These are phyloP conservation scores for Scaptomyza parva DNA, from an alignment of 2,888 invertebrate species.

Conservation along the genomic window DNA sequence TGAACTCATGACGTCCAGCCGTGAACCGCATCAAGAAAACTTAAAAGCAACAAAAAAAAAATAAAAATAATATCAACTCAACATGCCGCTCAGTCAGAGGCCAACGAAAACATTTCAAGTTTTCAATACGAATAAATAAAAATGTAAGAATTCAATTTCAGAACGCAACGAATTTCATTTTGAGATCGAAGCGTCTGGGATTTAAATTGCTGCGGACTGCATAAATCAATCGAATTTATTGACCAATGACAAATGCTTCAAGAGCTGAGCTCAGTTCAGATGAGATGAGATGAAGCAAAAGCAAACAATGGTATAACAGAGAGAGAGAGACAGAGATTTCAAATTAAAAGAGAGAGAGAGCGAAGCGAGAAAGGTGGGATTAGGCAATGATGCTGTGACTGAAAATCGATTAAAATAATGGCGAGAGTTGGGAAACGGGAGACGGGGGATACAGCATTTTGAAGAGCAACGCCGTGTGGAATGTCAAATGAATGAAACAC, in stretches of 20 bases:
- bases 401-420: conserved; percentile 77
- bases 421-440: conserved; percentile 50
- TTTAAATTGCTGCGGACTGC: conserved; percentile 60
- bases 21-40: conserved; percentile 45
- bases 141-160: conserved; percentile 64
- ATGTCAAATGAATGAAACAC: conserved; percentile 65
- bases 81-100: conserved; percentile 41
- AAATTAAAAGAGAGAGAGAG: conserved; percentile 53
- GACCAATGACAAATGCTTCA: conserved; percentile 76
- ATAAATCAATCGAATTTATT: conserved; percentile 83
- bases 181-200: conserved; percentile 45
- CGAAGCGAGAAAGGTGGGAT: not conserved
- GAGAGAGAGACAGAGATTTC: conserved; percentile 21
- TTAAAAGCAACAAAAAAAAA: conserved; percentile 15
- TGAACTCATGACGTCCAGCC: conserved; percentile 63
- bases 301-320: conserved; percentile 45
- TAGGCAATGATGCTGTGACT: conserved; percentile 28
- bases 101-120: conserved; percentile 55
- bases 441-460: too few relatives aligned
- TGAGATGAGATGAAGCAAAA: conserved; percentile 29
- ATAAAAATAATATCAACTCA: conserved; percentile 10
- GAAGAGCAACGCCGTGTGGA: conserved; percentile 47
- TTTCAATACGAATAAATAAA: conserved; percentile 62
- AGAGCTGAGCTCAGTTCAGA: too few relatives aligned
- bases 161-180: conserved; percentile 35